These are phyloP conservation scores for Megamerina dolium DNA, from an alignment of 2,888 invertebrate genomes.

Conservation along the genomic window DNA sequence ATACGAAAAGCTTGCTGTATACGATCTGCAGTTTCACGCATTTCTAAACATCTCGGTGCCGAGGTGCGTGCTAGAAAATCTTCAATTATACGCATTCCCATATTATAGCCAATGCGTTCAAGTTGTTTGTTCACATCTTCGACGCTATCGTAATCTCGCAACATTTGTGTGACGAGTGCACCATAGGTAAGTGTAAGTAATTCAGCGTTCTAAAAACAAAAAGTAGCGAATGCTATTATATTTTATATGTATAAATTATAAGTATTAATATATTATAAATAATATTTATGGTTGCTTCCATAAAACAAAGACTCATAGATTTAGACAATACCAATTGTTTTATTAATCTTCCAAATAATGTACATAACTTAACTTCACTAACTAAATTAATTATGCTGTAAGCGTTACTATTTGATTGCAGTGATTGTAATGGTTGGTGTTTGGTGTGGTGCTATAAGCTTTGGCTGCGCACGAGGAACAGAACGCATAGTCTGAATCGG, in stretches of 20 bases:
- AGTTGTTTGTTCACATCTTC: slow-evolving; percentile 97
- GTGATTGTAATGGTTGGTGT: slow-evolving; percentile 46
- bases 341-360: too few relatives aligned
- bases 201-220: slow-evolving; percentile 75
- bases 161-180: slow-evolving; percentile 91
- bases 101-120: slow-evolving; percentile 94
- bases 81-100: slow-evolving; percentile 95
- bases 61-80: slow-evolving; percentile 92
- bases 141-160: slow-evolving; percentile 93
- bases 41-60: slow-evolving; percentile 85
- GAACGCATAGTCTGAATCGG: slow-evolving; percentile 19
- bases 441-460: slow-evolving; percentile 47
- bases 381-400: too few relatives aligned
- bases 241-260: slow-evolving; percentile 8
- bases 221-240: slow-evolving; percentile 7
- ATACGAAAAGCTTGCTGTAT: slow-evolving; percentile 73
- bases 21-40: slow-evolving; percentile 95
- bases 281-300: slow-evolving; percentile 18
- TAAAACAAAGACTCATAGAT: too few relatives aligned
- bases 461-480: slow-evolving; percentile 39
- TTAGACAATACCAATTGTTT: too few relatives aligned
- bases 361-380: too few relatives aligned
- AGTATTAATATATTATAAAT: slow-evolving; percentile 1
- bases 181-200: slow-evolving; percentile 96
- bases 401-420: slow-evolving; percentile 44